Conservation (phyloP, 1,140 invertebrate genomes). For the Triops cancriformis region DNA sequence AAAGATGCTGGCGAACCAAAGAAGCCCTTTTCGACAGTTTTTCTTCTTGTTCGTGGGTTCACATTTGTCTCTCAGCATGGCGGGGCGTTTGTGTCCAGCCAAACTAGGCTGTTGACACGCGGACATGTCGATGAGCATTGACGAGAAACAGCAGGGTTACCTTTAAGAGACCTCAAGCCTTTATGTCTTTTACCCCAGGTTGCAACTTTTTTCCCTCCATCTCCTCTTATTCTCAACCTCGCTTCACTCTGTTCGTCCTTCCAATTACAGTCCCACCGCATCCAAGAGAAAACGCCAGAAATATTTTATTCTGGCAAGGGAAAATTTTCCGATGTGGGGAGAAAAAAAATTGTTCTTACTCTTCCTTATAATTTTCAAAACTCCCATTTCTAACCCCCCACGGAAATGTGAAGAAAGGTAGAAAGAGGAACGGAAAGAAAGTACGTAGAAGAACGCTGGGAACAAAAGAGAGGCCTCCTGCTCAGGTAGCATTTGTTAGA, state of each 20-base stretch:
- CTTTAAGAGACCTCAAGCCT: conserved; percentile 1
- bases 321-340: neutral
- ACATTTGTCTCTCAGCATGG: conserved; percentile 1
- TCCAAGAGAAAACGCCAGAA: too few relatives aligned
- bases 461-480: neutral
- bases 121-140: conserved; percentile 9
- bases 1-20: neutral
- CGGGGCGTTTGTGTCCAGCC: conserved; percentile 6
- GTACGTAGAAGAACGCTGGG: neutral
- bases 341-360: neutral
- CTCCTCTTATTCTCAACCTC: neutral
- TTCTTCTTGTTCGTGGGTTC: neutral
- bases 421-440: neutral
- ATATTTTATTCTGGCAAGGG: neutral
- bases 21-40: neutral
- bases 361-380: neutral
- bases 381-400: neutral
- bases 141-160: conserved; percentile 9
- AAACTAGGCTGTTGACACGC: conserved; percentile 9
- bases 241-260: neutral
- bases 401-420: neutral
- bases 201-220: neutral
- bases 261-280: neutral
- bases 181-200: neutral
- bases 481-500: conserved; percentile 13